Evolutionary conservation across 2,113 vertebrate genomes (phyloP).

Genomic region (Sorex araneus): DNA sequence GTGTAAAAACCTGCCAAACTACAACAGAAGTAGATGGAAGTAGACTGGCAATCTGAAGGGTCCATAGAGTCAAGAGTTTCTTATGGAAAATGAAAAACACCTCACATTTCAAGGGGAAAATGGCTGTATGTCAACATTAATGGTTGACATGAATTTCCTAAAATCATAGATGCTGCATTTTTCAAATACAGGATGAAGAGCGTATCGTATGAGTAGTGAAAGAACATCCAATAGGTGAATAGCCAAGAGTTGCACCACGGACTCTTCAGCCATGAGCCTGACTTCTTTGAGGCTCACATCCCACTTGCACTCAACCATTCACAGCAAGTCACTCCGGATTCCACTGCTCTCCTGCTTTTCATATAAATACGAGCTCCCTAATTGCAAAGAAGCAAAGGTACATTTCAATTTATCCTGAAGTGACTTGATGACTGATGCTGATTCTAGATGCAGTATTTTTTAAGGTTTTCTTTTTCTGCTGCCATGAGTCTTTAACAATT

Average conservation of each 20-base stretch:
- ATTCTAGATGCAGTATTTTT: neutral
- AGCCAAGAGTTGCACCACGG: slow-evolving; percentile 7
- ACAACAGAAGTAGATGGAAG: neutral
- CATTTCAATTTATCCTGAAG: neutral
- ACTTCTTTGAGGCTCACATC: neutral
- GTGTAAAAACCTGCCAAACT: neutral
- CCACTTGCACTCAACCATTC: neutral
- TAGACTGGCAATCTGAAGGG: neutral
- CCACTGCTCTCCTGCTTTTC: neutral
- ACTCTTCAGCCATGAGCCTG: neutral
- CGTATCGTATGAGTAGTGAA: neutral
- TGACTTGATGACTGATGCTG: neutral
- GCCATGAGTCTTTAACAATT: neutral
- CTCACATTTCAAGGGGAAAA: slow-evolving; percentile 1
- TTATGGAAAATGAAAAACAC: slow-evolving; percentile 48
- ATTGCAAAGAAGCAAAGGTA: neutral
- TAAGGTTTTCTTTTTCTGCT: neutral
- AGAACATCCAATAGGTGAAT: neutral
- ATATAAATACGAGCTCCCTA: neutral
- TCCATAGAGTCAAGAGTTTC: slow-evolving; percentile 23
- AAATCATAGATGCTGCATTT: neutral
- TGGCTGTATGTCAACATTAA: slow-evolving; percentile 24
- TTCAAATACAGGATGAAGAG: neutral
- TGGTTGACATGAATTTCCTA: too few species aligned
- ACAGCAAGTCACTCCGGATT: neutral